Base-by-base conservation (phyloP, 1,140 invertebrate genomes). In the Brachionus plicatilis region DNA sequence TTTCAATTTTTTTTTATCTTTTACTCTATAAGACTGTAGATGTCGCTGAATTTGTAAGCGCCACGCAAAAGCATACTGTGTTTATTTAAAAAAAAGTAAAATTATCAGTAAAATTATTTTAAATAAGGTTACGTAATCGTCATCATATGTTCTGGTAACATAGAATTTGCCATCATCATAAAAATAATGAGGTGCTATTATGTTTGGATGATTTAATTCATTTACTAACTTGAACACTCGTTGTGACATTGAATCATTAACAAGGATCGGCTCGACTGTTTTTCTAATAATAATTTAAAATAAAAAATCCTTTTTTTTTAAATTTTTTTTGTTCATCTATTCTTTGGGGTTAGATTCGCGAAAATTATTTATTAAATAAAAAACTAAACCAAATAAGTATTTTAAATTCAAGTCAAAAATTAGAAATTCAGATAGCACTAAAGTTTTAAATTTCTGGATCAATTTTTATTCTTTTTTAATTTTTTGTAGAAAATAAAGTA, bases 31-130 rank as follows among this genome's bases (percentile, higher is more conserved):
- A 65, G 79, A 65, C 45, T 60, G 65, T 27, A 82, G 20, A 45
- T 82, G 79, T 8, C 79, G 20, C 43, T 82, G 79, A 45, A 82
- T 82, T 47, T 82, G 79, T 27, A 82, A 11, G 33, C 79, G 79
- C 79, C 79, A 82, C 17, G 79, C 79, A 82, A 82, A 82, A 29
- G 79, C 79, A 45, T 82, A 82, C 79, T 82, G 14, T 7, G 37
- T 24, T 37, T 43, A 37, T 37, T 37, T 7, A 37, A 37, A 27
- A 53, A 80, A 37, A 17, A 37, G 14, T 17, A 37, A 37, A 37
- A 37, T 37, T 5, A 53, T 53, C 33, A 1, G 37, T 0, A n/a
- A 53, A 20, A 24, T 37, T 20, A 7, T 68, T 47, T 8, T 17
- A 33, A 37, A 27, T 29, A 29, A 43, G 33, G 6, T 82, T 82